Evolutionary conservation across 2,888 invertebrate species (phyloP).

Genomic region (Oscheius myriophilus): DNA sequence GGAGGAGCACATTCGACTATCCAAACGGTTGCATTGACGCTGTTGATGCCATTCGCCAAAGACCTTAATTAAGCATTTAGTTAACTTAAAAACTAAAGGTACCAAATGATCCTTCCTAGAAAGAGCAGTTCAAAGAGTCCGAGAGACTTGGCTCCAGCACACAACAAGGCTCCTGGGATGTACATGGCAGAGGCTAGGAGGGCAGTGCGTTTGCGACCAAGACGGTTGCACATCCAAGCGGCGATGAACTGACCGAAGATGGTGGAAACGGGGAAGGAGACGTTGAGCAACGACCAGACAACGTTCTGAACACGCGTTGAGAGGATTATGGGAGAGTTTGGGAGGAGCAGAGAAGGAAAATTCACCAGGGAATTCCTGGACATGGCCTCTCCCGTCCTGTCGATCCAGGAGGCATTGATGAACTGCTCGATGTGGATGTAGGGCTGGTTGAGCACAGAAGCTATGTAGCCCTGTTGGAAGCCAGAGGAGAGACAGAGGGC

Average conservation of each 20-base stretch:
- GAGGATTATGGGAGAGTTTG: no score
- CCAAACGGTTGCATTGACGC: constrained; percentile 53
- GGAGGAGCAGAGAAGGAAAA: constrained; percentile 6
- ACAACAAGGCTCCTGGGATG: constrained; percentile 39
- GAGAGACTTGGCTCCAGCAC: constrained; percentile 29
- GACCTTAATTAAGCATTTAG: constrained; percentile 38
- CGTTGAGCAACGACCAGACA: constrained; percentile 42
- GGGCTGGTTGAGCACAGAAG: constrained; percentile 59
- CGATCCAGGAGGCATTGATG: constrained; percentile 55
- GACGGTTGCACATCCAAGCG: constrained; percentile 37
- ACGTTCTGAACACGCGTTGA: constrained; percentile 36
- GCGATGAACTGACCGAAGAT: constrained; percentile 50
- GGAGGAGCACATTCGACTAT: constrained; percentile 52
- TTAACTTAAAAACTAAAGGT: no score
- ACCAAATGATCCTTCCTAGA: constrained; percentile 42
- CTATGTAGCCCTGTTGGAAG: constrained; percentile 56
- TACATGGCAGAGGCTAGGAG: constrained; percentile 34
- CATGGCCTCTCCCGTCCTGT: constrained; percentile 43
- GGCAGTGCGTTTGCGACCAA: constrained; percentile 37
- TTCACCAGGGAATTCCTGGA: constrained; percentile 47
- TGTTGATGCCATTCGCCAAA: constrained; percentile 43
- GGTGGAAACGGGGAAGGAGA: constrained; percentile 44
- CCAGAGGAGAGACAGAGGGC: constrained; percentile 55
- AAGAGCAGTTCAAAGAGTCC: constrained; percentile 37
- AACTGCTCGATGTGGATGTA: constrained; percentile 55